These are phyloP conservation scores for Phrixothrix hirtus DNA, from an alignment of 2,888 invertebrate genomes.

Conservation along the genomic window DNA sequence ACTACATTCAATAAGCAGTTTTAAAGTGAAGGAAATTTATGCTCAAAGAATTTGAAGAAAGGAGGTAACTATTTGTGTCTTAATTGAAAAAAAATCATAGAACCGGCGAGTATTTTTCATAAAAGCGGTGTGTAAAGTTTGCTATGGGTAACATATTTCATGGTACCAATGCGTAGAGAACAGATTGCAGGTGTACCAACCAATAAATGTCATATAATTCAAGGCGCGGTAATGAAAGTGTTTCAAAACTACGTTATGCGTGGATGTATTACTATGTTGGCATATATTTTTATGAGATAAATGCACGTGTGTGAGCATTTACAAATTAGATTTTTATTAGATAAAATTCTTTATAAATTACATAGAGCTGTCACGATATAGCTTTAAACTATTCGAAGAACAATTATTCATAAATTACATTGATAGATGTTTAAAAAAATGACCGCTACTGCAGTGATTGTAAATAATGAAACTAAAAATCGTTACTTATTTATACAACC, in stretches of 20 bases:
- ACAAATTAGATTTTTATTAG: background rate
- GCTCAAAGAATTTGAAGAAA: no score
- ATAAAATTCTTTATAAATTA: background rate
- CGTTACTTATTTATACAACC: no score
- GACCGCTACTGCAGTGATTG: no score
- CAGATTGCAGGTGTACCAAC: slow-evolving; percentile 29
- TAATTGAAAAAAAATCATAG: no score
- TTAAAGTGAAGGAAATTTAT: no score
- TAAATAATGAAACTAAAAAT: no score
- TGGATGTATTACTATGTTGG: background rate
- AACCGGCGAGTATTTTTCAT: no score
- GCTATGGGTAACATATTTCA: slow-evolving; percentile 1
- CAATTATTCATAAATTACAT: background rate
- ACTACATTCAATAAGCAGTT: no score
- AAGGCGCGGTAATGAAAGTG: slow-evolving; percentile 26
- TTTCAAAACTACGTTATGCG: slow-evolving; percentile 7
- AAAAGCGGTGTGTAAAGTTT: no score
- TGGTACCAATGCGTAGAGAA: slow-evolving; percentile 6
- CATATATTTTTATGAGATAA: background rate
- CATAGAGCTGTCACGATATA: background rate
- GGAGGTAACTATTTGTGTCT: no score
- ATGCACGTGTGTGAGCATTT: background rate
- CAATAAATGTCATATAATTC: slow-evolving; percentile 31
- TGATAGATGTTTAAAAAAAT: background rate
- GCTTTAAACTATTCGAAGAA: background rate